Evolutionary conservation across 2,797 vertebrate genomes (phyloP).

Genomic region (Bryconaethiops microstoma): DNA sequence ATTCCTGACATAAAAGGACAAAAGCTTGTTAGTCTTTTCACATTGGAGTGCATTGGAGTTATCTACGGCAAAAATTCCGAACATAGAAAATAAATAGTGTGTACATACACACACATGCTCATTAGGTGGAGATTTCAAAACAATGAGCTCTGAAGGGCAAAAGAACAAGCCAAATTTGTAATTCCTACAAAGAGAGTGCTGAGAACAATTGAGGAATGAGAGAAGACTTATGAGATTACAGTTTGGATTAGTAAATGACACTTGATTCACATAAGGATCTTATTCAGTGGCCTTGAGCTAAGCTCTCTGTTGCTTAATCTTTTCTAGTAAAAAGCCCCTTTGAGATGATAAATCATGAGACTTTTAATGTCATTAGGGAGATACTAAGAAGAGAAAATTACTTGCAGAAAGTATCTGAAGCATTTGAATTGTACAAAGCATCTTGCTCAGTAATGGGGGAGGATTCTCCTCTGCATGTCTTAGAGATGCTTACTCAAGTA

Average conservation of each 20-base stretch:
- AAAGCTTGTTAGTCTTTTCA: neutral
- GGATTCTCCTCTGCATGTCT: constrained; percentile 57
- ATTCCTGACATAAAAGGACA: too few species aligned
- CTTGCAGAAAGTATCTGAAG: constrained; percentile 60
- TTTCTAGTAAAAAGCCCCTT: constrained; percentile 53
- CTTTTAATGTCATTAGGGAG: constrained; percentile 55
- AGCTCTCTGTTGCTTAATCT: constrained; percentile 48
- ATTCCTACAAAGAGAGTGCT: constrained; percentile 40
- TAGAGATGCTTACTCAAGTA: constrained; percentile 59
- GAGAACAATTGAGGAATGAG: constrained; percentile 40
- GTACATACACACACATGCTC: neutral
- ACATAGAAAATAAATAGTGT: neutral
- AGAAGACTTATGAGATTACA: constrained; percentile 51
- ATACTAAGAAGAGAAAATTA: constrained; percentile 55
- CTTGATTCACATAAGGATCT: constrained; percentile 56
- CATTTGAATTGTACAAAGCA: constrained; percentile 50
- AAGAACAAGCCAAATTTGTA: constrained; percentile 41
- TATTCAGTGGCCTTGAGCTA: constrained; percentile 45
- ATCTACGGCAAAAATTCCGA: neutral
- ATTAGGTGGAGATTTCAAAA: neutral
- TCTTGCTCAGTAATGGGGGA: constrained; percentile 43
- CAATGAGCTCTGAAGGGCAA: constrained; percentile 31
- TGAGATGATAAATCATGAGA: constrained; percentile 55
- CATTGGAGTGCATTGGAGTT: neutral
- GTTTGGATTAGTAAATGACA: constrained; percentile 57